A percentile compares a stretch with the other conserved stretches of the same genome.
Conservation (phyloP, 2,797 vertebrate species). For the Pseudotriccus pelzelni region DNA sequence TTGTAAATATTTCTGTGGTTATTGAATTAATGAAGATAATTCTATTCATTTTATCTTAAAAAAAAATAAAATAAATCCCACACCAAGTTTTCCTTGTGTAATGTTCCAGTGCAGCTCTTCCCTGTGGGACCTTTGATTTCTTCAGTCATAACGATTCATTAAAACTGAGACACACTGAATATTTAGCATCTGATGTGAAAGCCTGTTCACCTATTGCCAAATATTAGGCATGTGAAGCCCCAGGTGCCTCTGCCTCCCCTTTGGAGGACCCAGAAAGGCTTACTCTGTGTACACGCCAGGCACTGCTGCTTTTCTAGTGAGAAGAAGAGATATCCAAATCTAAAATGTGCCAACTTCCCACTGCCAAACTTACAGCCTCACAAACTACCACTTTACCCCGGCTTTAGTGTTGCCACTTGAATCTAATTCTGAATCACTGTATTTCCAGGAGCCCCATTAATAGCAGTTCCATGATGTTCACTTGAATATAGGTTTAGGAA, state of each 20-base stretch:
- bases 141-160: slow-evolving; percentile 21
- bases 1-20: slow-evolving; percentile 68
- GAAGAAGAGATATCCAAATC: neutral
- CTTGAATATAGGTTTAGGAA: neutral
- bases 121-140: slow-evolving; percentile 7
- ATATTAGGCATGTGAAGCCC: neutral
- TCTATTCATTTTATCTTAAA: slow-evolving; percentile 25
- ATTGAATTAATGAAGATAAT: slow-evolving; percentile 65
- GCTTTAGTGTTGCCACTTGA: neutral
- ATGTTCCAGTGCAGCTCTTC: neutral
- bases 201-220: neutral
- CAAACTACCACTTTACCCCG: neutral
- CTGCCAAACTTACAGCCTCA: neutral
- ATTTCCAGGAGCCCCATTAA: neutral
- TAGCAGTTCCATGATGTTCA: neutral
- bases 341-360: neutral
- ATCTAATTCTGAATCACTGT: neutral
- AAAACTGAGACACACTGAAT: neutral
- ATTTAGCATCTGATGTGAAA: slow-evolving; percentile 18
- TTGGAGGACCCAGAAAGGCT: neutral
- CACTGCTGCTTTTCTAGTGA: neutral
- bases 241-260: neutral
- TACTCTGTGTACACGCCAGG: neutral
- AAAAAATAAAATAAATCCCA: neutral
- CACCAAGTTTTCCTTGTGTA: slow-evolving; percentile 1